Percentiles rank a stretch among this genome's conserved stretches.
Conservation (phyloP, 1,140 invertebrate genomes). For the Cylas formicarius region DNA sequence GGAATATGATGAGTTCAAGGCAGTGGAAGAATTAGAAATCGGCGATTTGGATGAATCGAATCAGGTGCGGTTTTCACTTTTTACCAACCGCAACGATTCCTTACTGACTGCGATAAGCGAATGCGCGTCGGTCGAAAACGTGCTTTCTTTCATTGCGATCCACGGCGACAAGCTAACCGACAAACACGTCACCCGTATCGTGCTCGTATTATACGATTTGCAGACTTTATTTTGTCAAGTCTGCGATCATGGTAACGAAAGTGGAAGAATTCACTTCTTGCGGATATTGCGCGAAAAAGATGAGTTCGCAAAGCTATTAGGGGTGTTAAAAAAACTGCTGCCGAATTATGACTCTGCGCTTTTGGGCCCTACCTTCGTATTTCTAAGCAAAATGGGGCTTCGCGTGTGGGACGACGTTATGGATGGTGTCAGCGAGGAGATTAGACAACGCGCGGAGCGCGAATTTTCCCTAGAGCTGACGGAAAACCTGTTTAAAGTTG, state of each 20-base stretch:
- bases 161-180: slow-evolving; percentile 20
- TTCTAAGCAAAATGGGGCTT: slow-evolving; percentile 34
- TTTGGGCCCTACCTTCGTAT: slow-evolving; percentile 30
- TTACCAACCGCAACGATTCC: slow-evolving; percentile 24
- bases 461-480: slow-evolving; percentile 22
- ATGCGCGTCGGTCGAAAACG: slow-evolving; percentile 31
- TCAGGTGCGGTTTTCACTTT: too few species aligned
- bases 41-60: too few species aligned
- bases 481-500: slow-evolving; percentile 23
- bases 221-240: slow-evolving; percentile 29
- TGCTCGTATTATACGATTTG: slow-evolving; percentile 34
- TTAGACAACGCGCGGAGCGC: slow-evolving; percentile 19
- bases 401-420: slow-evolving; percentile 20
- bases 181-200: slow-evolving; percentile 28
- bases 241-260: slow-evolving; percentile 15
- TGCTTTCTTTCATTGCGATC: slow-evolving; percentile 27
- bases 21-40: too few species aligned
- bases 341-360: slow-evolving; percentile 23
- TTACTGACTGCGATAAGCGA: slow-evolving; percentile 24
- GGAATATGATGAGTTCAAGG: too few species aligned
- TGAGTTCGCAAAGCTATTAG: slow-evolving; percentile 25
- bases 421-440: slow-evolving; percentile 21
- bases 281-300: slow-evolving; percentile 21
- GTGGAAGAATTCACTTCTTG: slow-evolving; percentile 17
- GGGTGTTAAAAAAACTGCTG: slow-evolving; percentile 19